Conservation (phyloP, 2,888 invertebrate genomes). For the Hypercompe scribonia region DNA sequence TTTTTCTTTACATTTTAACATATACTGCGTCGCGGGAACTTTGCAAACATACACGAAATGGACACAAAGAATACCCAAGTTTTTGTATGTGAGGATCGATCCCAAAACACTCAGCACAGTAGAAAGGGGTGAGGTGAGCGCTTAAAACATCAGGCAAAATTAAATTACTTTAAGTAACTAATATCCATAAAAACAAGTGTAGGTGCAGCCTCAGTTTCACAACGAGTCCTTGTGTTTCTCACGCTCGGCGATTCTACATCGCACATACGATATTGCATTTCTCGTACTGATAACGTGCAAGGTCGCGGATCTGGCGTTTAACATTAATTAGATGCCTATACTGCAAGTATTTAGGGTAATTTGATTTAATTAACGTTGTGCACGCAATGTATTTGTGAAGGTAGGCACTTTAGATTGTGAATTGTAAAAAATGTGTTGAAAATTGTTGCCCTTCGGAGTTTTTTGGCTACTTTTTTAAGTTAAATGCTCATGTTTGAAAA, state of each 20-base stretch:
- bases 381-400: not conserved
- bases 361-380: constrained; percentile 8
- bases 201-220: constrained; percentile 32
- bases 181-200: constrained; percentile 23
- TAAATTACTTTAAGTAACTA: not conserved
- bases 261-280: constrained; percentile 41
- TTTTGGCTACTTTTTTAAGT: not conserved
- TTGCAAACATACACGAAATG: too few species aligned
- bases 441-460: not conserved
- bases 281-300: constrained; percentile 50
- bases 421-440: not conserved
- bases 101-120: too few species aligned
- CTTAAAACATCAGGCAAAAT: too few species aligned
- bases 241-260: constrained; percentile 35
- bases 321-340: constrained; percentile 34
- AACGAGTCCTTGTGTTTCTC: constrained; percentile 43
- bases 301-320: constrained; percentile 32
- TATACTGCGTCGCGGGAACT: too few species aligned
- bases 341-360: constrained; percentile 30
- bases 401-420: not conserved
- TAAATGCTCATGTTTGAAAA: not conserved
- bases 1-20: too few species aligned
- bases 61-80: too few species aligned
- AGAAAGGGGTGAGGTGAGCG: too few species aligned
- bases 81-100: too few species aligned